These are phyloP conservation scores for Muricea muricata DNA, from an alignment of 92 coral and sea anemone genomes.

Conservation along the genomic window DNA sequence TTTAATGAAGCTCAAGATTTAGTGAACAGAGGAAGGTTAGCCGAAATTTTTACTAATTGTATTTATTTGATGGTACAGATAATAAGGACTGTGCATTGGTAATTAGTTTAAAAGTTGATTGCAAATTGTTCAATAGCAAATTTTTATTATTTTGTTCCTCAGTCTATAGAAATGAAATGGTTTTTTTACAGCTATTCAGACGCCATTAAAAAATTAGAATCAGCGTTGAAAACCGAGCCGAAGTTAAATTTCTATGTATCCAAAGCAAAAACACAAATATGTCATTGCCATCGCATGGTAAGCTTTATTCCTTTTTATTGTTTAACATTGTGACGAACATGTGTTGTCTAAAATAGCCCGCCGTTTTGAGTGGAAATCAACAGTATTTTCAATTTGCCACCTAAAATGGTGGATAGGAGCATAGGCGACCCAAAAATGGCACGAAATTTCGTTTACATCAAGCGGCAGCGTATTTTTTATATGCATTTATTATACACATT, in stretches of 20 bases:
- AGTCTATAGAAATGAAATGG: not conserved
- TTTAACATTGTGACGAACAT: not conserved
- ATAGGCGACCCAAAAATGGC: no score
- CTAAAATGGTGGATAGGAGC: no score
- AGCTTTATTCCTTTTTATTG: not conserved
- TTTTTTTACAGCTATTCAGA: conserved; percentile 78
- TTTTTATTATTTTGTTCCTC: not conserved
- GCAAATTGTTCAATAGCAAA: no score
- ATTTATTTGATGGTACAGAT: no score
- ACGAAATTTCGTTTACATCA: no score
- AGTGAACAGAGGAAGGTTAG: conserved; percentile 88
- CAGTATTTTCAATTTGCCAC: no score
- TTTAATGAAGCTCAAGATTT: conserved; percentile 84
- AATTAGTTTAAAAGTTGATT: no score
- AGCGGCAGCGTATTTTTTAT: no score
- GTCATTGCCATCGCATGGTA: conserved; percentile 95
- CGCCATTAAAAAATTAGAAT: conserved; percentile 82
- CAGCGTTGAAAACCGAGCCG: conserved; percentile 89
- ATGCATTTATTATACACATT: no score
- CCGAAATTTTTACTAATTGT: not conserved
- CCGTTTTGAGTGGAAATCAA: no score
- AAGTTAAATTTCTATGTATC: conserved; percentile 73
- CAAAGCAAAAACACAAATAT: conserved; percentile 82
- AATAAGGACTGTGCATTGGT: no score
- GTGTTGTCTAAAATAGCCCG: no score